phyloP scores from a whole-genome alignment of 2,888 invertebrate genomes.

The Drosophila neonasuta region DNA sequence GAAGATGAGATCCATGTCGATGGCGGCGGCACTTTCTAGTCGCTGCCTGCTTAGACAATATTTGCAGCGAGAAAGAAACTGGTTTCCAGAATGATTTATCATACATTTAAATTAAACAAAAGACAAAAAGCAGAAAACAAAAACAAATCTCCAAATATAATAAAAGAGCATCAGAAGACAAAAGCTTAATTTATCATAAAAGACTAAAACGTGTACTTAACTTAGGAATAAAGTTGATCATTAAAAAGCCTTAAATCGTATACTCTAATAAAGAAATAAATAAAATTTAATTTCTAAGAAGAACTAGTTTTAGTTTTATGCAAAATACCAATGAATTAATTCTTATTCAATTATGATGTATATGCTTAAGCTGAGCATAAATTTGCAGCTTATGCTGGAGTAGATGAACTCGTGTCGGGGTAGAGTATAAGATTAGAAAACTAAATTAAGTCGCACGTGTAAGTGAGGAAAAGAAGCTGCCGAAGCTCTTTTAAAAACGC shows the following conservation, averaged over 20 bases:
- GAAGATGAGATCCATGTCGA: conserved; percentile 61
- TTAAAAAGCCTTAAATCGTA: conserved; percentile 16
- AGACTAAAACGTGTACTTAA: conserved; percentile 76
- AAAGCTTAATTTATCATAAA: conserved; percentile 76
- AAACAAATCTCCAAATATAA: conserved; percentile 7
- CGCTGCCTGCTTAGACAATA: conserved; percentile 47
- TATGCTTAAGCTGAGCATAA: conserved; percentile 1
- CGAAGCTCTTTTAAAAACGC: conserved; percentile 33
- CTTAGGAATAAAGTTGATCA: conserved; percentile 16
- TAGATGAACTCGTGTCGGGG: neutral
- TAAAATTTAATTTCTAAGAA: conserved; percentile 9
- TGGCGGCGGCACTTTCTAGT: conserved; percentile 78
- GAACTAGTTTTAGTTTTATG: conserved; percentile 5
- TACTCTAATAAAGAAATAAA: conserved; percentile 32
- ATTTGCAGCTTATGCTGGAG: neutral
- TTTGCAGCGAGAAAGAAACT: conserved; percentile 62
- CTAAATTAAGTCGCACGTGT: conserved; percentile 69
- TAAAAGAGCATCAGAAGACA: conserved; percentile 55
- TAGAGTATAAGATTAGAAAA: conserved; percentile 62
- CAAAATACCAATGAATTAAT: neutral
- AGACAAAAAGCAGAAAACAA: conserved; percentile 40
- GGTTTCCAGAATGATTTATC: conserved; percentile 75
- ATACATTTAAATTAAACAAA: conserved; percentile 70
- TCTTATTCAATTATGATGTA: neutral
- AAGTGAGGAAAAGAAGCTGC: conserved; percentile 51